phyloP scores from a whole-genome alignment of 1,140 invertebrate genomes.

The Tetramorium parvispinum region DNA sequence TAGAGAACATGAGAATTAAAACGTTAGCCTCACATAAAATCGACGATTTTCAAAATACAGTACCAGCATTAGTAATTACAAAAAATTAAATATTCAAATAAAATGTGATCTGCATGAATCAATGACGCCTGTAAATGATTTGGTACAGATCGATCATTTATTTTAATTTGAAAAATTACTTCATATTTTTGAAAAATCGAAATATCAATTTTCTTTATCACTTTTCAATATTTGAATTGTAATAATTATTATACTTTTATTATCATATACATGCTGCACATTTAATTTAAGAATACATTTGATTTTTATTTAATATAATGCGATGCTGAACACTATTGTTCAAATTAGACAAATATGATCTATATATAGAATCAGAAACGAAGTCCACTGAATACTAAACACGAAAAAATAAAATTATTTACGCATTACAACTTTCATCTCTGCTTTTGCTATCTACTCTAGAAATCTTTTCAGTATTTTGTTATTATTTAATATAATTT shows the following conservation, averaged over 20 bases:
- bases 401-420: background rate
- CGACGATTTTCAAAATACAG: background rate
- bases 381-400: background rate
- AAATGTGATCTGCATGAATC: background rate
- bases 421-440: background rate
- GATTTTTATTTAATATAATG: background rate
- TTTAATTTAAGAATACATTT: background rate
- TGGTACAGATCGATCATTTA: background rate
- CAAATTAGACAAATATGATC: background rate
- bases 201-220: background rate
- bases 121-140: background rate
- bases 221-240: background rate
- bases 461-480: background rate
- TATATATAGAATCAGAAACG: background rate
- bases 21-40: background rate
- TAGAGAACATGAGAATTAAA: background rate
- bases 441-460: background rate
- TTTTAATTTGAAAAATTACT: background rate
- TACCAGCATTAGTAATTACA: background rate
- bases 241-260: background rate
- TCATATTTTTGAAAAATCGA: background rate
- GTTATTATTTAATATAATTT: conserved; percentile 6
- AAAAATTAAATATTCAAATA: background rate
- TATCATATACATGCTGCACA: background rate
- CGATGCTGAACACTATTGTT: background rate